Conservation (phyloP, 2,888 invertebrate genomes). For the Melanchra persicariae region DNA sequence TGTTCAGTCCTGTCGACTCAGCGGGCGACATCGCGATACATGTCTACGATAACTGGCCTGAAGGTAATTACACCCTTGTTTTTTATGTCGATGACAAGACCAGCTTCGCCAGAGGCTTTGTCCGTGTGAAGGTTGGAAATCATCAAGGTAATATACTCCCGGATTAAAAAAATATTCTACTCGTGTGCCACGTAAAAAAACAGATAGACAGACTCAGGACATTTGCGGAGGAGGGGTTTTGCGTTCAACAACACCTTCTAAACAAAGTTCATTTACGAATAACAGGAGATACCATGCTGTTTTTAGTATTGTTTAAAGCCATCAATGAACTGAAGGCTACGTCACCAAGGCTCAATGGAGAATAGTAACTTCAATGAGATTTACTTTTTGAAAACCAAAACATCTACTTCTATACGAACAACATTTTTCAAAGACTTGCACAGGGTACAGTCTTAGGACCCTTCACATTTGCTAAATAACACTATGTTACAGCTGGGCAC, state of each 20-base stretch:
- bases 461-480: neutral
- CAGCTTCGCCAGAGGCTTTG: neutral
- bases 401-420: neutral
- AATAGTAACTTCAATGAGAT: neutral
- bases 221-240: too few relatives aligned
- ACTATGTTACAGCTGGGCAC: neutral
- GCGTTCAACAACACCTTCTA: neutral
- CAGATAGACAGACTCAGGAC: too few relatives aligned
- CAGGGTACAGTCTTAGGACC: neutral
- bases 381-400: neutral
- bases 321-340: neutral
- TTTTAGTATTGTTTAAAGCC: neutral
- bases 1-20: conserved; percentile 98
- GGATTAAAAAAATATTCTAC: neutral
- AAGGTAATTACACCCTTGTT: conserved; percentile 92
- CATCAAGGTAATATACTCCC: neutral
- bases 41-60: conserved; percentile 99
- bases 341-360: neutral
- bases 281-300: neutral
- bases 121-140: neutral
- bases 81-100: neutral
- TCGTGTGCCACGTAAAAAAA: neutral
- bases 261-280: neutral
- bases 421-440: neutral
- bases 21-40: conserved; percentile 99